A percentile compares a stretch with the other conserved stretches of the same genome.
phyloP scores from a whole-genome alignment of 92 coral and sea anemone genomes.

The Palythoa heliodiscus region DNA sequence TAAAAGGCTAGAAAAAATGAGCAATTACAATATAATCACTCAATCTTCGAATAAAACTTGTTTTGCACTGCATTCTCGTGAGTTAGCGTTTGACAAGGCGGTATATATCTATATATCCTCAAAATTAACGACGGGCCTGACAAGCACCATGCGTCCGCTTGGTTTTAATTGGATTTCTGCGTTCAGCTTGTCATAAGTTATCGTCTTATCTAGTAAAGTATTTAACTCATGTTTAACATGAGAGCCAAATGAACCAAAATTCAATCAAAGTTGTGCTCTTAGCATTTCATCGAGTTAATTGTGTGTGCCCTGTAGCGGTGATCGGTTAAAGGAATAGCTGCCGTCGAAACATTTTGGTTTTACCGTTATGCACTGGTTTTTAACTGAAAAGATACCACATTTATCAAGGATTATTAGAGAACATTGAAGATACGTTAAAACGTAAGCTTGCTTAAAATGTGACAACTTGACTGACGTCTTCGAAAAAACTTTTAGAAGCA shows the following conservation, averaged over 20 bases:
- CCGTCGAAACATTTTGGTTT: background rate
- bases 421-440: no score
- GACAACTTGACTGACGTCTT: no score
- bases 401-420: no score
- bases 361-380: no score
- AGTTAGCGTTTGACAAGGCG: background rate
- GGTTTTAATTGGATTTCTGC: constrained; percentile 29
- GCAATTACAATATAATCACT: background rate
- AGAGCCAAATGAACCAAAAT: constrained; percentile 27
- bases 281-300: constrained; percentile 4
- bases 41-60: background rate
- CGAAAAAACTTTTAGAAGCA: no score
- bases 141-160: constrained; percentile 29
- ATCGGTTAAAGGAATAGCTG: background rate
- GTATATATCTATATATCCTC: background rate
- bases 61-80: background rate
- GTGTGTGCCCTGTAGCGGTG: background rate
- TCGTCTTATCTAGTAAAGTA: constrained; percentile 37
- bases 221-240: constrained; percentile 44
- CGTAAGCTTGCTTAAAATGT: no score
- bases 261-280: constrained; percentile 12
- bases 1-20: background rate
- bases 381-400: no score
- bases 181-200: constrained; percentile 28
- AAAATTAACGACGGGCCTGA: background rate